Evolutionary conservation across 35 echinoderm and acorn worm species (phyloP).

Genomic region (Heliocidaris tuberculata): DNA sequence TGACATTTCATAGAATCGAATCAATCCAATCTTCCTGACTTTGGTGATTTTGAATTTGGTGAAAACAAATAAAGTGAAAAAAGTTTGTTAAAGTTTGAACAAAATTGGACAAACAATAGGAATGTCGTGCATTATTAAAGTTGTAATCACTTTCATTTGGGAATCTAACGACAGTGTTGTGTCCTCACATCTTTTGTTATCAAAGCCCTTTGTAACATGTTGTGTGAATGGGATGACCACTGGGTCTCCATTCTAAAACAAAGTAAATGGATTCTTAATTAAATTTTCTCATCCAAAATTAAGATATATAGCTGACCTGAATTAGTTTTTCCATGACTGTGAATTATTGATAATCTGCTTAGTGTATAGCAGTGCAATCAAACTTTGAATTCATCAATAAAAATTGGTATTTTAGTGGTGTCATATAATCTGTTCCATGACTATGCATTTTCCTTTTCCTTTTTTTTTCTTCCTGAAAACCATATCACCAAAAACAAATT

Average conservation of each 20-base stretch:
- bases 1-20: not conserved
- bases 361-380: not conserved
- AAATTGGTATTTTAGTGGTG: not conserved
- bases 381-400: not conserved
- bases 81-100: no score
- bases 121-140: not conserved
- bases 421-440: not conserved
- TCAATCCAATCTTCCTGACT: not conserved
- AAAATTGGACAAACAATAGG: no score
- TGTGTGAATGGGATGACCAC: no score
- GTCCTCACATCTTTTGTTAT: not conserved
- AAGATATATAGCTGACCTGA: no score
- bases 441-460: not conserved
- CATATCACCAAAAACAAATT: not conserved
- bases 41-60: not conserved
- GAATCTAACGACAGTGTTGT: not conserved
- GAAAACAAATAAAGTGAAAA: not conserved
- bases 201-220: no score
- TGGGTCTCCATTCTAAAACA: no score
- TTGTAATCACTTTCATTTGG: no score
- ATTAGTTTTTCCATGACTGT: not conserved
- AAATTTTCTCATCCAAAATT: no score
- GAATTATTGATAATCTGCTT: not conserved
- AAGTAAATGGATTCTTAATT: no score
- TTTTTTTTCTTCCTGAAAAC: not conserved